Evolutionary conservation across 2,888 invertebrate species (phyloP), one percentile per base, ranked within the genome.

Genomic region (Ichneumoninae sp.): DNA sequence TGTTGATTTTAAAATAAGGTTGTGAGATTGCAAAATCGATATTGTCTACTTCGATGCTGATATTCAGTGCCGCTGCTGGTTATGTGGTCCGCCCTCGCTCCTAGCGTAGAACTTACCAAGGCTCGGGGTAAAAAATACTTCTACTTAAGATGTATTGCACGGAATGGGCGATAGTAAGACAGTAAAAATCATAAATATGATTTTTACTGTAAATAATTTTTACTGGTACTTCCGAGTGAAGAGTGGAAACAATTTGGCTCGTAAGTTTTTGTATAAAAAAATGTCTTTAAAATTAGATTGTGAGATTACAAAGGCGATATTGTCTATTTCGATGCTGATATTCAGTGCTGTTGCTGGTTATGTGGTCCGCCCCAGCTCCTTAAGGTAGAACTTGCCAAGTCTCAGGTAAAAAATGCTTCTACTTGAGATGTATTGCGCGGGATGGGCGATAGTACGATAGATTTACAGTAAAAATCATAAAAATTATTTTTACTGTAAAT

Each of bases 401-500:
- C 30, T 10, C 30, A 47, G 22, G 74, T 78, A 70, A 68, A 70
- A 80, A 84, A 50, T 68, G 54, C 36, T 68, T 30, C n/a, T 16
- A 30, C 72, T 33, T 22, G n/a, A 30, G 22, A 33, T 75, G 30
- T 52, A 44, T 80, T 57, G 57, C 3, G 19, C 8, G 8, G 3
- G 10, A 26, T 7, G 3, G 57, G 57, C 10, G 44, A 44, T 22
- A 57, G 13, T 22, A 22, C 0, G 22, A 22, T 22, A 22, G 22
- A 22, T 22, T 22, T 40, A 60, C 22, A 22, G 22, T 22, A 22
- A 22, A 22, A 22, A 22, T 22, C 22, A 22, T 22, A 22, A 22
- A 22, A 0, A 22, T 22, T 0, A 22, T 22, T 60, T 69, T 69
- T 4, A 19, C 68, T 60, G 66, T 19, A 75, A 75, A 81, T 71